phyloP scores from a whole-genome alignment of 2,113 vertebrate genomes.

The Anser brachyrhynchus region DNA sequence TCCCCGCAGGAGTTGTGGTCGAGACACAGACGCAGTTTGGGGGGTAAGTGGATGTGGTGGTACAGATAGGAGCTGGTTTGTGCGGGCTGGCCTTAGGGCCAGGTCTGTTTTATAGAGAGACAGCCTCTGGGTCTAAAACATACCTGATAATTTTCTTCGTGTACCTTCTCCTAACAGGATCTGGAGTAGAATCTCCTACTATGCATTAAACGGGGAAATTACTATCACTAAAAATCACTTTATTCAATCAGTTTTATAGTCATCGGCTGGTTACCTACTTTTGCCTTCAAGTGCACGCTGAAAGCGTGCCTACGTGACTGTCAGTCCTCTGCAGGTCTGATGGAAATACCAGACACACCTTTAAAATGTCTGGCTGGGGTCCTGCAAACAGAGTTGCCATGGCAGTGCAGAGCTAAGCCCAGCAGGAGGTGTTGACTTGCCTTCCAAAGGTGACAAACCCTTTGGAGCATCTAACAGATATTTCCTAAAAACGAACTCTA shows the following conservation, averaged over 20 bases:
- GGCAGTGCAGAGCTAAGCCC: background rate
- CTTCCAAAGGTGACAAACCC: background rate
- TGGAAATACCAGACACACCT: background rate
- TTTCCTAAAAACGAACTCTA: background rate
- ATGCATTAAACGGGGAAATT: background rate
- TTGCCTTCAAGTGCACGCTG: background rate
- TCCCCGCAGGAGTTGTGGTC: background rate
- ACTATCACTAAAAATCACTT: background rate
- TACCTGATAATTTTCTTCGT: background rate
- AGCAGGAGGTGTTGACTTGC: background rate
- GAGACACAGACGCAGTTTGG: background rate
- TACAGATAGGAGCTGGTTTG: background rate
- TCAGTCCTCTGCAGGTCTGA: background rate
- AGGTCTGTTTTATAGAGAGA: background rate
- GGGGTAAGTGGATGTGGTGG: background rate
- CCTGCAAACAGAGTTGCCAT: slow-evolving; percentile 5
- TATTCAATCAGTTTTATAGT: background rate
- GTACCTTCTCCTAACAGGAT: background rate
- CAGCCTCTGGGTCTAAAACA: background rate
- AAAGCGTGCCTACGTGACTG: background rate
- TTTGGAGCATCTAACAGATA: background rate
- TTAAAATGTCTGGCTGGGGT: background rate
- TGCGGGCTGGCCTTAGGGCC: background rate
- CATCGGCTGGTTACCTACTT: background rate
- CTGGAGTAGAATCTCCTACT: background rate